phyloP scores from a whole-genome alignment of 2,888 invertebrate genomes.

The Parnassius apollo region DNA sequence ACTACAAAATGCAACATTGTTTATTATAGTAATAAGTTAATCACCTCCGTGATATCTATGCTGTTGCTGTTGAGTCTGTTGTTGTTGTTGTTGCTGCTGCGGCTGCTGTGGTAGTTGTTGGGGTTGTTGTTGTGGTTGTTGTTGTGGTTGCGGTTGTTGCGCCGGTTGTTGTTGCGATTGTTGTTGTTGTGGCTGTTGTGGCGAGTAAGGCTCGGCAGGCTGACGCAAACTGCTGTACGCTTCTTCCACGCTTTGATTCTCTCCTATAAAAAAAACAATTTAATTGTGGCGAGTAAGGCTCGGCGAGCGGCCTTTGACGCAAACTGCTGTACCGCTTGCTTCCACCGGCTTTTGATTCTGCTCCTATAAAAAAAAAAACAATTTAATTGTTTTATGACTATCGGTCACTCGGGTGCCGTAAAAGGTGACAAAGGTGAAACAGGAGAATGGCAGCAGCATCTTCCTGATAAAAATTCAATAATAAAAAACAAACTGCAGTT shows the following conservation, averaged over 20 bases:
- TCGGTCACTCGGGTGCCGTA: too few species aligned
- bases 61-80: slow-evolving; percentile 33
- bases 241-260: slow-evolving; percentile 72
- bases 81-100: slow-evolving; percentile 21
- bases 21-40: neutral
- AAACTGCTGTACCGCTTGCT: slow-evolving; percentile 82
- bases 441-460: too few species aligned
- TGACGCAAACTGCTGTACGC: slow-evolving; percentile 82
- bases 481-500: too few species aligned
- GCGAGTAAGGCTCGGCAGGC: slow-evolving; percentile 76
- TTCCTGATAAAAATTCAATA: too few species aligned
- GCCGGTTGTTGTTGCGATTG: slow-evolving; percentile 26
- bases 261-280: slow-evolving; percentile 26
- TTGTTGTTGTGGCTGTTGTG: slow-evolving; percentile 41
- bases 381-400: too few species aligned
- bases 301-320: slow-evolving; percentile 81
- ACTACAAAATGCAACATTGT: too few species aligned
- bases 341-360: slow-evolving; percentile 56
- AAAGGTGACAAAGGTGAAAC: too few species aligned
- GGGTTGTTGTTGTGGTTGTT: slow-evolving; percentile 29
- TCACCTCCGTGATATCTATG: slow-evolving; percentile 58
- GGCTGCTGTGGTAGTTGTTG: slow-evolving; percentile 29
- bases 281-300: slow-evolving; percentile 63
- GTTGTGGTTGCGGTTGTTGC: slow-evolving; percentile 28
- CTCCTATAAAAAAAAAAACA: slow-evolving; percentile 26